Evolutionary conservation across 2,888 invertebrate genomes (phyloP).

Genomic region (Cylloceria caligata): DNA sequence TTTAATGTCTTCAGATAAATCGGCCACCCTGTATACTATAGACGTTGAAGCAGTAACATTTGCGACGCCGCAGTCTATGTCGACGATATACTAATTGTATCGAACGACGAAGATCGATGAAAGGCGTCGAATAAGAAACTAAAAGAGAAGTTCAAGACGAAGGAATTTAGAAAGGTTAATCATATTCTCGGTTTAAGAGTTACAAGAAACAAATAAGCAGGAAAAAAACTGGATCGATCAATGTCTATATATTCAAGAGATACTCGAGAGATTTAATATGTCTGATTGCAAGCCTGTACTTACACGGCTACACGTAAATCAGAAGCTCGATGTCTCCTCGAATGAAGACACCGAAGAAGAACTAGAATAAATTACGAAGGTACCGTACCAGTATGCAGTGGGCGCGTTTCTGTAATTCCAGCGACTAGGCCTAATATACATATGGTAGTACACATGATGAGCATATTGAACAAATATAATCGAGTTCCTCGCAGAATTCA

Average conservation of each 20-base stretch:
- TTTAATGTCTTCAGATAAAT: too few species aligned
- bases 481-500: not conserved
- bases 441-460: not conserved
- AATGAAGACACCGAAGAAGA: not conserved
- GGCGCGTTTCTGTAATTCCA: not conserved
- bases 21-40: too few species aligned
- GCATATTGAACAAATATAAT: not conserved
- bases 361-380: not conserved
- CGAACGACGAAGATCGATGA: slow-evolving; percentile 44
- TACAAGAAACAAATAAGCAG: slow-evolving; percentile 37
- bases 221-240: slow-evolving; percentile 59
- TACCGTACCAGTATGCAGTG: not conserved
- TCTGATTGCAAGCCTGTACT: slow-evolving; percentile 44
- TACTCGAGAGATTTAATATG: slow-evolving; percentile 49
- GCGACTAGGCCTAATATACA: not conserved
- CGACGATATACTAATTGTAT: slow-evolving; percentile 66
- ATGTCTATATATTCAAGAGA: slow-evolving; percentile 58
- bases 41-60: too few species aligned
- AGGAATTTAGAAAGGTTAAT: slow-evolving; percentile 67
- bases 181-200: slow-evolving; percentile 69
- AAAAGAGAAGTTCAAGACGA: slow-evolving; percentile 62
- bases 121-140: slow-evolving; percentile 46
- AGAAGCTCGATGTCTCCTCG: not conserved
- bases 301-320: slow-evolving; percentile 45
- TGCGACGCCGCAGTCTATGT: slow-evolving; percentile 67